These are phyloP conservation scores for Pungitius pungitius DNA, from an alignment of 2,113 vertebrate species.

Conservation along the genomic window DNA sequence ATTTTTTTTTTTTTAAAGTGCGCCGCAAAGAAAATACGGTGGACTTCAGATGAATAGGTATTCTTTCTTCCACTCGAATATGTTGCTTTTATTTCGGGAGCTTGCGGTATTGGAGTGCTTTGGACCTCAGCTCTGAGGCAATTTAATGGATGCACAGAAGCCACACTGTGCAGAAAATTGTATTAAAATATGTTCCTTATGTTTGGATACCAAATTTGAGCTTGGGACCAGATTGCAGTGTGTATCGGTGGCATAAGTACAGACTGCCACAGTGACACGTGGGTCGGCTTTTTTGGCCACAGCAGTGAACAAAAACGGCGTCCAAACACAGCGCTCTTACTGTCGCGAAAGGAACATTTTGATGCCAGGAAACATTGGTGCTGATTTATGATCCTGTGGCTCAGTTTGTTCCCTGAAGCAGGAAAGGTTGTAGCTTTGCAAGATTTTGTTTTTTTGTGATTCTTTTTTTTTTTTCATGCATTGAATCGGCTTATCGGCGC, in stretches of 20 bases:
- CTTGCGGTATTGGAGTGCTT: slow-evolving; percentile 62
- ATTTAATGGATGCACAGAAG: slow-evolving; percentile 63
- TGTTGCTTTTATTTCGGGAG: slow-evolving; percentile 69
- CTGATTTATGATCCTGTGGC: slow-evolving; percentile 32
- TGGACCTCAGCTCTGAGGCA: slow-evolving; percentile 59
- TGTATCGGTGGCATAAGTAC: slow-evolving; percentile 30
- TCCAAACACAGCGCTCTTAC: slow-evolving; percentile 32
- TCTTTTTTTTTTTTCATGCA: too few species aligned
- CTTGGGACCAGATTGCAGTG: not conserved
- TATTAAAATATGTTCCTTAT: slow-evolving; percentile 62
- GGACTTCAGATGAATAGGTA: slow-evolving; percentile 62
- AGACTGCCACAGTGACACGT: slow-evolving; percentile 24
- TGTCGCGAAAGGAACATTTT: slow-evolving; percentile 21
- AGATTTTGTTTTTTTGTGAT: slow-evolving; percentile 1
- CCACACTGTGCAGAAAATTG: slow-evolving; percentile 55
- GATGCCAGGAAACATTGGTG: slow-evolving; percentile 51
- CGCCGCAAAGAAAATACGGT: slow-evolving; percentile 55
- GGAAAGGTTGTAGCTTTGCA: slow-evolving; percentile 26
- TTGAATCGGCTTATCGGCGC: too few species aligned
- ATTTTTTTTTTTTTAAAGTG: slow-evolving; percentile 49
- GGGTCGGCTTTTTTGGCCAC: slow-evolving; percentile 28
- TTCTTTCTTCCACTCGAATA: slow-evolving; percentile 52
- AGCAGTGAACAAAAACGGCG: not conserved
- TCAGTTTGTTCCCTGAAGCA: slow-evolving; percentile 14
- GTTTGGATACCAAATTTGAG: slow-evolving; percentile 51